phyloP scores from a whole-genome alignment of 92 coral and sea anemone species.

The Palythoa heliodiscus region DNA sequence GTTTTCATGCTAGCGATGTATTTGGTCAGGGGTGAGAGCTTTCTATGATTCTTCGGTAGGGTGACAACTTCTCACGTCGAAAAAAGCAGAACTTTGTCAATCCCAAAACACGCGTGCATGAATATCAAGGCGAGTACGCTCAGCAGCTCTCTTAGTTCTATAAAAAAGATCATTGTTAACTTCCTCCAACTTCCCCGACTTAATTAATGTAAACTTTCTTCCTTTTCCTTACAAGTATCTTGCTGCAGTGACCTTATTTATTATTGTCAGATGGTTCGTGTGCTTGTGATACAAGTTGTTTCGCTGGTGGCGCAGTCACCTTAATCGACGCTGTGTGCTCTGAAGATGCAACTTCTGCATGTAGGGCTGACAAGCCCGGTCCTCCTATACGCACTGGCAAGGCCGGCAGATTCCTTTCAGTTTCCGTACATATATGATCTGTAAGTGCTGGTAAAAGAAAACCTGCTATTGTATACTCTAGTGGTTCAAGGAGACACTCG shows the following conservation, averaged over 20 bases:
- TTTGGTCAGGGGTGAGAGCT: background rate
- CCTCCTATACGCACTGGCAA: background rate
- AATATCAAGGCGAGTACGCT: background rate
- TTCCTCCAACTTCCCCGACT: too few relatives aligned
- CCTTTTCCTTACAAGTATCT: too few relatives aligned
- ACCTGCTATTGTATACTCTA: slow-evolving; percentile 1
- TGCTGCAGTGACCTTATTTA: too few relatives aligned
- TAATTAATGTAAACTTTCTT: too few relatives aligned
- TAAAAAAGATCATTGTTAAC: too few relatives aligned
- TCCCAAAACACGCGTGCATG: background rate
- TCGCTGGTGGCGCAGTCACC: slow-evolving; percentile 21
- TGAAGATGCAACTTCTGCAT: background rate
- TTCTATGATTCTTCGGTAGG: background rate
- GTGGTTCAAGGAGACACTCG: background rate
- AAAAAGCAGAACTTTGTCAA: background rate
- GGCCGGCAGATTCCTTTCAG: background rate
- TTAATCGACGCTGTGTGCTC: slow-evolving; percentile 20
- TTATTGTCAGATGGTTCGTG: background rate
- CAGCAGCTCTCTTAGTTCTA: too few relatives aligned
- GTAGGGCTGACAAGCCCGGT: background rate
- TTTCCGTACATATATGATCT: slow-evolving; percentile 8
- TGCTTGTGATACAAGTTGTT: background rate
- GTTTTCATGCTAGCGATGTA: background rate
- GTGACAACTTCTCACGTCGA: background rate
- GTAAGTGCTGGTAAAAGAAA: slow-evolving; percentile 1